These are phyloP conservation scores for Atta colombica DNA, from an alignment of 1,140 invertebrate species.

Conservation along the genomic window DNA sequence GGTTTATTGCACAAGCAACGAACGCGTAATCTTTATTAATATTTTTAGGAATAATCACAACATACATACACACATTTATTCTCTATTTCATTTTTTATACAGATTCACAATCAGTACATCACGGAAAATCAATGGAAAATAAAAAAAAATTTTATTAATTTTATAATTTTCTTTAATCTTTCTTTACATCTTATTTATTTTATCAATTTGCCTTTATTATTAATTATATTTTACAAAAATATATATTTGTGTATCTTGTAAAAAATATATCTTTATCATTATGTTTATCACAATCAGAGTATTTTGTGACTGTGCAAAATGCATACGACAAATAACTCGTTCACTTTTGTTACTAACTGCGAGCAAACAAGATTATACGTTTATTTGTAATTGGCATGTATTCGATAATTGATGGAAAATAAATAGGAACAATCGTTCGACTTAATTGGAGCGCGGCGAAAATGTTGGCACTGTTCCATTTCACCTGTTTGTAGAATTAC, in stretches of 20 bases:
- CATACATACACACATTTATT: background rate
- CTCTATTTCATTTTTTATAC: background rate
- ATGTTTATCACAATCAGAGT: background rate
- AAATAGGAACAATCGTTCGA: slow-evolving; percentile 63
- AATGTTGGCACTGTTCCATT: slow-evolving; percentile 26
- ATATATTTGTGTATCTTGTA: background rate
- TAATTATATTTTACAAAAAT: background rate
- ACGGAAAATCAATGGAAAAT: background rate
- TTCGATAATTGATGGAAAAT: slow-evolving; percentile 73
- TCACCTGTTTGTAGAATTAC: background rate
- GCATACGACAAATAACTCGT: slow-evolving; percentile 3
- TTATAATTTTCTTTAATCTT: background rate
- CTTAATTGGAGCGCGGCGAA: slow-evolving; percentile 62
- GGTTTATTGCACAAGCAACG: background rate
- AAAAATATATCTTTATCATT: background rate
- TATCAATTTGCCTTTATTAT: background rate
- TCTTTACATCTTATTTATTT: background rate
- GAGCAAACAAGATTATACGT: slow-evolving; percentile 63
- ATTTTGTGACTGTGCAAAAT: slow-evolving; percentile 11
- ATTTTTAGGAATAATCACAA: background rate
- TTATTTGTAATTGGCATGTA: slow-evolving; percentile 71
- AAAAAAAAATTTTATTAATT: background rate
- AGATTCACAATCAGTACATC: background rate
- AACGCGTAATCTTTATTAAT: background rate
- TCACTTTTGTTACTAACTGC: slow-evolving; percentile 49